Evolutionary conservation across 2,888 invertebrate species (phyloP), one percentile per base, ranked within the genome.

Genomic region (Apamea anceps): DNA sequence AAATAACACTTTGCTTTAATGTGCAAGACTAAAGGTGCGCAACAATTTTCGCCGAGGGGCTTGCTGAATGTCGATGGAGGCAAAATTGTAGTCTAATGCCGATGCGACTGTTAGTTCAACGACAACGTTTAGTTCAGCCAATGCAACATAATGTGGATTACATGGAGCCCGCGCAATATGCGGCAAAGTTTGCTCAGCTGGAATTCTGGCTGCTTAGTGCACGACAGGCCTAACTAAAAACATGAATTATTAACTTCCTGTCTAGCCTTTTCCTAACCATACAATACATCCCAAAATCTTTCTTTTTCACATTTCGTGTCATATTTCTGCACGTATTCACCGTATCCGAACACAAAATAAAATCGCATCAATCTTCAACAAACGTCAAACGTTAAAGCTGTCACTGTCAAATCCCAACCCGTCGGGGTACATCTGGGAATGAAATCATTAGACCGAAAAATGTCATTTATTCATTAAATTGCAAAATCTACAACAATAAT

Each of bases 381-480:
- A 75, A 66, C 42, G 78, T 85, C 86, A 86, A 72, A 66, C 2
- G 15, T 42, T 28, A 10, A 42, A 67, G 0, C 13, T 76, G 84
- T 85, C 85, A 85, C 51, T 82, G 75, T 85, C 80, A 87, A 85
- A 82, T 77, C 85, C 80, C 80, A 83, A 84, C 82, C 85, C 85
- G 79, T 79, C 82, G 21, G n/a, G 76, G 21, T 15, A 13, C 8
- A 37, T 21, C n/a, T 75, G 88, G 85, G 85, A 57, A 89, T 90
- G 91, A 91, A 90, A 89, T 91, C 91, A 92, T 85, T 90, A 82
- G 85, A 85, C 83, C 88, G 74, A 89, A 91, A 92, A 92, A 92
- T 93, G 92, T 75, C 84, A 88, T 87, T 82, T 80, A 89, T 77
- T 68, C 68, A 85, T 54, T 87, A 87, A 85, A 80, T 84, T 87